Evolutionary conservation across 2,113 vertebrate species (phyloP), one percentile per base, ranked within the genome.

Genomic region (Bagarius yarrelli): DNA sequence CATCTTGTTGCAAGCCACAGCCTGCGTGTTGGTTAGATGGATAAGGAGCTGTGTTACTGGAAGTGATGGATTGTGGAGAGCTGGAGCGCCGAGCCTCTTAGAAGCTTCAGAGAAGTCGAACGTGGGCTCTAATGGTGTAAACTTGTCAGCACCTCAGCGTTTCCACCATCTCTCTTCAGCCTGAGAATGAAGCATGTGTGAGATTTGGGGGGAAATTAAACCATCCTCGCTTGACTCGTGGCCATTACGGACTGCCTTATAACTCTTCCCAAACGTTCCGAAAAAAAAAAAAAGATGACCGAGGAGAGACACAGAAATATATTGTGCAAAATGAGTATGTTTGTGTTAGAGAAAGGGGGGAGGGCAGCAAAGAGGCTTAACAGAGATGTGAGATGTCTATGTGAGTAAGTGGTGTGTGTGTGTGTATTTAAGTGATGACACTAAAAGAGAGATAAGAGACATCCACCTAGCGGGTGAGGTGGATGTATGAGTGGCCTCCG

Each of bases 81-180:
- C 71, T 84, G 84, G 82, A 76, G 76, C 75, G 30, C 70, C 8
- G 72, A 83, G 53, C 75, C 85, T 71, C 78, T 86, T 85, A 85
- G 83, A 83, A 82, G 86, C 86, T 87, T 87, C 83, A 55, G 63
- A 87, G 81, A 73, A 87, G 83, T 87, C 85, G 79, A 84, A 84
- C 84, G 85, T 86, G 83, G 84, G 86, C 83, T 87, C 84, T 87
- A 85, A 89, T 87, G 81, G 84, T 83, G 83, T 83, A 79, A 60
- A 87, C 84, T 85, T 87, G 84, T 85, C 87, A 88, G 83, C 82
- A 87, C 85, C 71, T 75, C 60, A 69, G 79, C 80, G 69, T 79
- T 83, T 81, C 53, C 61, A 56, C 81, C 83, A 86, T 86, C 83
- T 78, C 81, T 86, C 85, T 85, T 79, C 32, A 36, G 57, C 23